Conservation (phyloP, 1,140 invertebrate species). For the Drosophila melanica region DNA sequence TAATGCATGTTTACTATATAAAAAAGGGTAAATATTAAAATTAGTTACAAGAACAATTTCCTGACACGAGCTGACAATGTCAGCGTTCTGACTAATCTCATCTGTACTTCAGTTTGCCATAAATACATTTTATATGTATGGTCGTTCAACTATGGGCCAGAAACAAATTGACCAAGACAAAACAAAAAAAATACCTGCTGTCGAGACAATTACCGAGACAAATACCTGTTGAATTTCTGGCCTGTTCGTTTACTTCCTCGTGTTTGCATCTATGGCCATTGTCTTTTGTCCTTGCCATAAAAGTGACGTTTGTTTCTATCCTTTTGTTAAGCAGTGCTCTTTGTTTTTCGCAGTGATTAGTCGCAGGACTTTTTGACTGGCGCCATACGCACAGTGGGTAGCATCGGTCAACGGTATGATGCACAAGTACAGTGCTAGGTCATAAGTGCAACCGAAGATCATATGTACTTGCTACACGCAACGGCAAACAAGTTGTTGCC, state of each 20-base stretch:
- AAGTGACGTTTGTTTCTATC: conserved; percentile 48
- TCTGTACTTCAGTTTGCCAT: too few relatives aligned
- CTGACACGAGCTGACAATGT: too few relatives aligned
- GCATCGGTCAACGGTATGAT: conserved; percentile 6
- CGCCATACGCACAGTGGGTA: conserved; percentile 74
- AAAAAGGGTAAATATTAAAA: too few relatives aligned
- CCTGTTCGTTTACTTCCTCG: conserved; percentile 45
- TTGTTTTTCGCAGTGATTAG: conserved; percentile 50
- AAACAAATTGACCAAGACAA: not conserved
- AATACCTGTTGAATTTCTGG: conserved; percentile 46
- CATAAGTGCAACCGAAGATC: conserved; percentile 28
- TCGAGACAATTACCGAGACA: not conserved
- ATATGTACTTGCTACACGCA: not conserved
- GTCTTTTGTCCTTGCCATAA: conserved; percentile 55
- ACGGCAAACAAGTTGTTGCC: not conserved
- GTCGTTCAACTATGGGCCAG: not conserved
- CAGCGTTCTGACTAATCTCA: too few relatives aligned
- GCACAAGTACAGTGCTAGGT: conserved; percentile 19
- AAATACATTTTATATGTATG: not conserved
- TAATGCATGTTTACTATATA: too few relatives aligned
- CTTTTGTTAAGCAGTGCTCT: conserved; percentile 46
- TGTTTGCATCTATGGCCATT: conserved; percentile 31
- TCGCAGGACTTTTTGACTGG: conserved; percentile 66
- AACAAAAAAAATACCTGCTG: conserved; percentile 11
- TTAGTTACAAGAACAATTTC: too few relatives aligned